A percentile compares a stretch with the other conserved stretches of the same genome.
phyloP scores from a whole-genome alignment of 92 coral and sea anemone genomes.

The Siderastrea siderea region DNA sequence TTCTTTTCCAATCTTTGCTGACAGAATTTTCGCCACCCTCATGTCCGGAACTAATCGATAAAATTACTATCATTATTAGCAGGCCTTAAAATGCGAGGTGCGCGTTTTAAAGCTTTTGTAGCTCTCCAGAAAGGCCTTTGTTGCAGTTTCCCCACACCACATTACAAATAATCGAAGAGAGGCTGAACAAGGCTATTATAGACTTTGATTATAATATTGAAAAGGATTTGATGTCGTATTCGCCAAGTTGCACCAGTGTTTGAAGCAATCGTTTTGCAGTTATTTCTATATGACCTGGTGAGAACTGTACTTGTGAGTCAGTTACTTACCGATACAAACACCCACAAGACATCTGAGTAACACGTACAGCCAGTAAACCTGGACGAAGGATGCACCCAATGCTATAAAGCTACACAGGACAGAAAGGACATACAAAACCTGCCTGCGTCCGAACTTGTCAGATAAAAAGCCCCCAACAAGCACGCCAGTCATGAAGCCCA shows the following conservation, averaged over 20 bases:
- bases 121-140: slow-evolving; percentile 7
- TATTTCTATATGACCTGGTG: too few species aligned
- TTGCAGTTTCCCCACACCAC: slow-evolving; percentile 5
- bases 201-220: neutral
- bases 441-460: too few species aligned
- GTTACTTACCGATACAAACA: too few species aligned
- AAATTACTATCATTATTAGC: neutral
- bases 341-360: too few species aligned
- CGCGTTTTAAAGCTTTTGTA: neutral
- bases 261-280: neutral
- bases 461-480: too few species aligned
- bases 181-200: neutral
- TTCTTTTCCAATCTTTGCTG: neutral
- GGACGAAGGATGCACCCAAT: too few species aligned
- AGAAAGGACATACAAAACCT: too few species aligned
- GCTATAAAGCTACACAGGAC: too few species aligned
- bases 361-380: too few species aligned
- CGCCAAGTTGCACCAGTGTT: neutral
- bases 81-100: neutral
- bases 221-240: neutral
- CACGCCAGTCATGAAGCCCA: too few species aligned
- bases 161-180: neutral
- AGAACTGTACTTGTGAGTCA: too few species aligned
- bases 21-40: neutral
- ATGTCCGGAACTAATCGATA: neutral